Conservation (phyloP, 1,140 invertebrate species). For the Hestina assimilis region DNA sequence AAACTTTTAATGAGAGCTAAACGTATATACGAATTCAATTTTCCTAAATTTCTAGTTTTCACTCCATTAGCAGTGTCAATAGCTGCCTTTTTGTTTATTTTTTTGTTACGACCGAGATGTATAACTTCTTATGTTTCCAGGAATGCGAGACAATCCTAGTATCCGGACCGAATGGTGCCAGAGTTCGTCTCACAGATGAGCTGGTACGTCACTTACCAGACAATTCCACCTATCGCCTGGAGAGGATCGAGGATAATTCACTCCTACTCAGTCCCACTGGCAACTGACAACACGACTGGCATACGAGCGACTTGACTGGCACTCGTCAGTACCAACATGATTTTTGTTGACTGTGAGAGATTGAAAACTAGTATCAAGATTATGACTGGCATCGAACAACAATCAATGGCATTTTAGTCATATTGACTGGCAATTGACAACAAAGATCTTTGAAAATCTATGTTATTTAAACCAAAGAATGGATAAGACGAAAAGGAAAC, state of each 20-base stretch:
- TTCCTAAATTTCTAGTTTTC: too few relatives aligned
- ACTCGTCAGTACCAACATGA: neutral
- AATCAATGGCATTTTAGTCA: too few relatives aligned
- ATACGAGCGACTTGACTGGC: neutral
- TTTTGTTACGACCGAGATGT: too few relatives aligned
- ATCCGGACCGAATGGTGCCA: slow-evolving; percentile 61
- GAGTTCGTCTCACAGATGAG: slow-evolving; percentile 69
- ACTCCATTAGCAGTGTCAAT: too few relatives aligned
- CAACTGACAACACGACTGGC: slow-evolving; percentile 27
- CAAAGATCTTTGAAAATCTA: neutral
- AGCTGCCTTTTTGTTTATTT: too few relatives aligned
- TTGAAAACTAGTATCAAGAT: neutral
- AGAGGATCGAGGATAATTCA: slow-evolving; percentile 43
- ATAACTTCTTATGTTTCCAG: too few relatives aligned
- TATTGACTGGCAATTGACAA: neutral
- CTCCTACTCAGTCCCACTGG: slow-evolving; percentile 50
- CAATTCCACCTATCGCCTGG: slow-evolving; percentile 54
- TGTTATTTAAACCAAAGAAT: neutral
- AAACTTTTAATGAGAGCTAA: too few relatives aligned
- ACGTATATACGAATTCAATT: too few relatives aligned
- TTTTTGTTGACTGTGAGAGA: neutral
- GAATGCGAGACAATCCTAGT: slow-evolving; percentile 62
- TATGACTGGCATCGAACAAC: neutral
- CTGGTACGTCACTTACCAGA: slow-evolving; percentile 69
- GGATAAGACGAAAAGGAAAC: neutral